phyloP scores from a whole-genome alignment of 1,140 invertebrate species.

The Ips nitidus region DNA sequence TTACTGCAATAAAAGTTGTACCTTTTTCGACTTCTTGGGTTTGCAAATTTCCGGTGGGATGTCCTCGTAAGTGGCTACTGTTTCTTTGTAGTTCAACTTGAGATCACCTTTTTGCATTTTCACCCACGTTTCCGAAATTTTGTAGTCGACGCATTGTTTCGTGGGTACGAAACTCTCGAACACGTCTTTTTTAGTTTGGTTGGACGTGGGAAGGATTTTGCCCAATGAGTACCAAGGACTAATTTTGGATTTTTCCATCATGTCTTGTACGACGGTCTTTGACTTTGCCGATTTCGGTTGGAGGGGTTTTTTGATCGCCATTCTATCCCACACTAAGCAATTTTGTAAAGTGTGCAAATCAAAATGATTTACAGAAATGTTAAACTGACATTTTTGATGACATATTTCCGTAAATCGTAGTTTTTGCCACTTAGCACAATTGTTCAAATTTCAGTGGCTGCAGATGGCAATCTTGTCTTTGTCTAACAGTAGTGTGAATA shows the following conservation, averaged over 20 bases:
- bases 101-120: slow-evolving; percentile 40
- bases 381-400: neutral
- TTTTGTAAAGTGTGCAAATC: no score
- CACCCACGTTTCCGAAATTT: slow-evolving; percentile 44
- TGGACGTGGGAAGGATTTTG: slow-evolving; percentile 33
- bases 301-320: neutral
- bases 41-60: slow-evolving; percentile 35
- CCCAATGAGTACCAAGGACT: slow-evolving; percentile 32
- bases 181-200: slow-evolving; percentile 25
- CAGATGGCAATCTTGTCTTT: no score
- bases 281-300: neutral
- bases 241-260: slow-evolving; percentile 11
- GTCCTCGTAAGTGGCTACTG: slow-evolving; percentile 38
- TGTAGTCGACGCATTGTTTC: slow-evolving; percentile 39
- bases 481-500: no score
- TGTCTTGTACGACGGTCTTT: neutral
- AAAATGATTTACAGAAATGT: neutral
- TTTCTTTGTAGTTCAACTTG: slow-evolving; percentile 42
- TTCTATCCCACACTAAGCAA: neutral
- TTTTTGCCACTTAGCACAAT: no score
- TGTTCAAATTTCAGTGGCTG: no score
- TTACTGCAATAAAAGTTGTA: slow-evolving; percentile 5
- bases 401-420: no score
- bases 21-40: slow-evolving; percentile 30
- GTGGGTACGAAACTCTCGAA: slow-evolving; percentile 36